Base-by-base conservation (phyloP, 2,113 vertebrate species). In the Planiliza haematocheilus region DNA sequence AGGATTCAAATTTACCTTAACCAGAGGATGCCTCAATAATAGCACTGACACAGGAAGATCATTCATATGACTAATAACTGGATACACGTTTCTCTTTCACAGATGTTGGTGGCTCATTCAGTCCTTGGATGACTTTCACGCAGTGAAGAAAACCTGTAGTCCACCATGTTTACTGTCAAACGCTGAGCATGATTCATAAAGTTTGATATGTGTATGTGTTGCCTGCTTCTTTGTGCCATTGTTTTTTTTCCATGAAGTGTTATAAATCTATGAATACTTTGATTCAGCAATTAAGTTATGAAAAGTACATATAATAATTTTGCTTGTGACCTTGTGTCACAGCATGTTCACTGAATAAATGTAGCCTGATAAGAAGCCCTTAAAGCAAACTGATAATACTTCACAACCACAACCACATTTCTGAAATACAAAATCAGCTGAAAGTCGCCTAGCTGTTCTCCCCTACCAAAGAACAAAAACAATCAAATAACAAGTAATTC, bases 21-120 rank as follows among this genome's bases (percentile, higher is more conserved):
- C 3, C 3, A 30, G 24, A 30, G 24, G 24, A 30, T 3, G 24
- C 24, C 5, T 30, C 24, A 30, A 30, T 30, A 30, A 30, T 30
- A 38, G n/a, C 12, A 24, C 2, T 10, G 7, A 60, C 8, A 50
- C 8, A 50, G 4, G 13, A 11, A 46, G 18, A 2, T 59, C 2
- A 42, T 13, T 48, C 41, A 48, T 7, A 20, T 58, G 7, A 55
- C 13, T 18, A 60, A 42, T 65, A 42, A 36, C n/a, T 38, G 12
- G 4, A 43, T 38, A 48, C 4, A 18, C 60, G 30, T 3, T 17
- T 82, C 8, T 71, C 13, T 67, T 74, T 69, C 12, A 24, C 77
- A 89, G 76, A 70, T 61, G 20, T 8, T 24, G 12, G 16, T 7
- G 42, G 10, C 16, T 69, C 7, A 8, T 38, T 50, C 13, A 37